Base-by-base conservation (phyloP, 2,113 vertebrate species). In the Chiloscyllium plagiosum region DNA sequence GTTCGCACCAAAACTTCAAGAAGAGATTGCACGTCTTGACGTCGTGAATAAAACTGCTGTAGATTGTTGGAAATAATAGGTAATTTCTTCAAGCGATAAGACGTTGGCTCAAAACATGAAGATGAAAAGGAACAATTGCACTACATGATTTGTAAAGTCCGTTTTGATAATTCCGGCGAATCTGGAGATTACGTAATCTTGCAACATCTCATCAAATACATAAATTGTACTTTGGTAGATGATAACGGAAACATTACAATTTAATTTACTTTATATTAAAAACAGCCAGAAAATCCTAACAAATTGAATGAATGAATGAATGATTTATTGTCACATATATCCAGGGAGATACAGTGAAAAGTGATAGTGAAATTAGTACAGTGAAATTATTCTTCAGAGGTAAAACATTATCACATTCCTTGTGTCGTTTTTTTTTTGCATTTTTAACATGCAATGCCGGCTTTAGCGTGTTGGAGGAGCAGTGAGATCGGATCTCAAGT, bases 401-500 rank as follows among this genome's bases (percentile, higher is more conserved):
- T 22, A 37, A 93, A 33, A 92, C 61, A 92, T 29, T 13, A n/a
- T 65, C 65, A 3, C 56, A 66, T 15, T 17, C 29, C 33, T 92
- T 66, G 37, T 92, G 8, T 20, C 19, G n/a, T 29, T 13, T 90
- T 56, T 47, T 47, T 92, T 33, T 26, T n/a, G 61, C n/a, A 37
- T 87, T 52, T n/a, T 52, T 50, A 52, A 50, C n/a, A 47, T 95
- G 94, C 69, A 95, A 72, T 95, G 94, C 94, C 94, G 26, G 50
- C 69, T 95, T 72, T 52, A 95, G 69, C 69, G 68, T 72, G 94
- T 72, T 95, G 94, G 94, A 95, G 94, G 94, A 95, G 94, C 94
- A 95, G 94, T 95, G 42, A 95, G 94, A 72, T 95, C 94, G 47
- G 94, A 72, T 95, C 94, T 95, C 68, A 95, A 95, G 94, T 95